Evolutionary conservation across 2,888 invertebrate genomes (phyloP), one percentile per base, ranked within the genome.

Genomic region (Heliconius ethilla): DNA sequence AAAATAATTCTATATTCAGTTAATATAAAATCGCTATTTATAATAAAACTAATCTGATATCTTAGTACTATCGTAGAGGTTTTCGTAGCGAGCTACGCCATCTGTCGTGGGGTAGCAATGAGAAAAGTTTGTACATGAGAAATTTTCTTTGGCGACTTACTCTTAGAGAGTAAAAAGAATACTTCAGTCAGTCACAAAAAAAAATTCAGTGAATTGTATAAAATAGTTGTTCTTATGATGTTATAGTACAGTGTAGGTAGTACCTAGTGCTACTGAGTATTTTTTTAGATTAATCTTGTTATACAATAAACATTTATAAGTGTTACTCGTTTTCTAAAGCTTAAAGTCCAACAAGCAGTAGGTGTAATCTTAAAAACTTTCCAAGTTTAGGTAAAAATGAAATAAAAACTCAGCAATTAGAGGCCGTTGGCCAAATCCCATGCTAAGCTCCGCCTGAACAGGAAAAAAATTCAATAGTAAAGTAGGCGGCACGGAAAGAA

Each of bases 401-500:
- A 86, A 86, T 89, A 89, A 88, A 91, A 89, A 89, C 75, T 87
- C 87, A 86, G 84, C 85, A 84, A 85, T 83, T 86, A 89, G 88
- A 89, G 85, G 86, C 90, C 88, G 90, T 89, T 92, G 90, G 91
- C 88, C 90, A 90, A 85, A 88, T 92, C 91, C 91, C 91, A 89
- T 90, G 84, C 86, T 89, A 92, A 92, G 93, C 93, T 90, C 90
- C 94, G 94, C 94, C 94, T 93, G 90, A 88, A 86, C 84, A 84
- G 84, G 88, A 78, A 92, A 92, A 91, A 92, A 90, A 87, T 88
- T 87, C 87, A 87, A 90, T 89, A 91, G 89, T 88, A 87, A 90
- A 89, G 91, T 91, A 93, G 94, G 94, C 93, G 94, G 90, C 86
- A 85, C 88, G 88, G 89, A 92, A 92, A 92, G 91, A 92, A 93